Percentiles rank a stretch among this genome's conserved stretches.
These are phyloP conservation scores for Sylvia atricapilla DNA, from an alignment of 2,113 vertebrate genomes.

Conservation along the genomic window DNA sequence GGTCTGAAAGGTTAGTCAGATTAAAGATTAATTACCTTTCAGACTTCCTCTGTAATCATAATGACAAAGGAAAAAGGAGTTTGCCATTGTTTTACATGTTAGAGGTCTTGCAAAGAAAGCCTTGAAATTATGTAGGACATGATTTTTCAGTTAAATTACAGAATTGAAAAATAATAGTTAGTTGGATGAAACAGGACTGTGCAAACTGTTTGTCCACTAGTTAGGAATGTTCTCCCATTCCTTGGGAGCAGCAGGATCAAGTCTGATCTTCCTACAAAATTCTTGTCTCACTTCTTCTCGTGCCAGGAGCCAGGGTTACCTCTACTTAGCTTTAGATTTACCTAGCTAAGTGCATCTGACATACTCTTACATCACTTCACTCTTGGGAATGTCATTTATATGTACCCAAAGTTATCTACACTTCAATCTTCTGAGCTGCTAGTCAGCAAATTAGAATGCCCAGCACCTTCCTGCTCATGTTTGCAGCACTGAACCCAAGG, in stretches of 20 bases:
- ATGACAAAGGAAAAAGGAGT: not conserved
- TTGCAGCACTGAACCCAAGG: not conserved
- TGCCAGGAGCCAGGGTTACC: not conserved
- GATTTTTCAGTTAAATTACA: not conserved
- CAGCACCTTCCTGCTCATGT: not conserved
- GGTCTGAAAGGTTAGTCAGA: not conserved
- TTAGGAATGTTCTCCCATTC: not conserved
- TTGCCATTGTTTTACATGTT: not conserved
- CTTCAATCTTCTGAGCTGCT: not conserved
- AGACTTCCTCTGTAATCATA: not conserved
- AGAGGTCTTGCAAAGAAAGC: not conserved
- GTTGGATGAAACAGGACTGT: not conserved
- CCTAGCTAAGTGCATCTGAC: accelerated
- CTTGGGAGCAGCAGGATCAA: not conserved
- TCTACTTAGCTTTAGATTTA: not conserved
- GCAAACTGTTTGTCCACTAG: not conserved
- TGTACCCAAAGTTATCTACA: not conserved
- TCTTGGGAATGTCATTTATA: not conserved
- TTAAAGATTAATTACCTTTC: not conserved
- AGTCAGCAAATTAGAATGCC: not conserved
- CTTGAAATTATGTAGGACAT: not conserved
- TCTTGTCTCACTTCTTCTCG: not conserved
- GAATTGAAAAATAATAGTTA: not conserved
- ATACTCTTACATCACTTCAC: not conserved
- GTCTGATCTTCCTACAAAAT: not conserved